Conservation (phyloP, 2,113 vertebrate genomes). For the Tragelaphus imberbis region DNA sequence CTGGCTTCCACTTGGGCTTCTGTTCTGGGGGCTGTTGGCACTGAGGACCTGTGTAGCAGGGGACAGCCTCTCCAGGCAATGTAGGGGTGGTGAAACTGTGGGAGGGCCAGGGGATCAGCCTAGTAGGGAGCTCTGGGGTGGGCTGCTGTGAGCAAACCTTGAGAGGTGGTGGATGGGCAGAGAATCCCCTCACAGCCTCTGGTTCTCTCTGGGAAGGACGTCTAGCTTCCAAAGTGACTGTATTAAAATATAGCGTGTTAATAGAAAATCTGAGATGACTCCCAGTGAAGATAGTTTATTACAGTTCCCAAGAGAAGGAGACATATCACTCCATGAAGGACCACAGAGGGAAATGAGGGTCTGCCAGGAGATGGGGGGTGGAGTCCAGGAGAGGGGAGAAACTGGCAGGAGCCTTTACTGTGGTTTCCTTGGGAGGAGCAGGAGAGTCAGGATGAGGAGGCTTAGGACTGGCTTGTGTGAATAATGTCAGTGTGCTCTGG, state of each 20-base stretch:
- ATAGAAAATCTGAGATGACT: neutral
- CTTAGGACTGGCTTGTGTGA: neutral
- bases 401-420: neutral
- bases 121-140: too few species aligned
- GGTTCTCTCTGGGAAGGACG: neutral
- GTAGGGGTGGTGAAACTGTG: neutral
- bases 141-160: neutral
- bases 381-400: neutral
- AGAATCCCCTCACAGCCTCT: neutral
- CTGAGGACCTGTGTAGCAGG: neutral
- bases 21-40: neutral
- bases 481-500: neutral
- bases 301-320: neutral
- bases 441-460: neutral
- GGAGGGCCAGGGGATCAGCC: neutral
- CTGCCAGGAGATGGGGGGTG: neutral
- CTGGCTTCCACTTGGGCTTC: neutral
- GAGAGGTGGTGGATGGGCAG: neutral
- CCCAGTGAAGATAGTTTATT: neutral
- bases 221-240: neutral
- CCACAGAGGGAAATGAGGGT: neutral
- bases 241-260: neutral
- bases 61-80: neutral
- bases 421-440: neutral
- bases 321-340: fast-evolving